Base-by-base conservation (phyloP, 1,140 invertebrate genomes). In the Diorhabda carinulata region DNA sequence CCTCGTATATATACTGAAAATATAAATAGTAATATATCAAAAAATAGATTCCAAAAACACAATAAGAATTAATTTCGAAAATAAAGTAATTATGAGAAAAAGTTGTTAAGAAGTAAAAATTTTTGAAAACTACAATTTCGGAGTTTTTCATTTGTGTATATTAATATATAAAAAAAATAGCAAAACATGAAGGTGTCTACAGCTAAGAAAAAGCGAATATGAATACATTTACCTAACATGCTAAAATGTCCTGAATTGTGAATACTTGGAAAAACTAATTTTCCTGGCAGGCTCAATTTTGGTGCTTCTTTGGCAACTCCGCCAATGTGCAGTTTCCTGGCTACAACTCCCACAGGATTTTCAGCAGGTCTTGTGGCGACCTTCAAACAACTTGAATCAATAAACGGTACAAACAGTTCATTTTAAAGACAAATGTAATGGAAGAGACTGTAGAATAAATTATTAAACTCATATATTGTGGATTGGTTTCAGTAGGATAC, bases 191-290 rank as follows among this genome's bases (percentile, higher is more conserved):
- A n/a, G n/a, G 52, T 2, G 1, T n/a, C 52, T 56, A 56, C 2
- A 56, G 2, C 2, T 56, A n/a, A 57, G n/a, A n/a, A 25, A 57
- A 57, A 57, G 25, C 9, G 25, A n/a, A n/a, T 57, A 10, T 10
- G 57, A 9, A 57, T 64, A 43, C 43, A 57, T 72, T 62, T 52
- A 86, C 85, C 96, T 44, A 98, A 86, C 95, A 98, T 98, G 57
- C 95, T 97, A 83, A 98, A 98, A 81, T 97, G 95, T 73, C 95
- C 96, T 72, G 89, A 88, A 79, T 96, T 95, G 81, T 97, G 95
- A 86, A 96, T 94, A 78, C 94, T 96, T 70, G 97, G 97, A 84
- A 98, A 98, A 66, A 98, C 94, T 67, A 98, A 85, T 86, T 98
- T 98, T 74, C 96, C 96, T 52, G 97, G 97, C 76, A 98, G 86